These are phyloP conservation scores for Muntiacus reevesi DNA, from an alignment of 2,113 vertebrate genomes.

Conservation along the genomic window DNA sequence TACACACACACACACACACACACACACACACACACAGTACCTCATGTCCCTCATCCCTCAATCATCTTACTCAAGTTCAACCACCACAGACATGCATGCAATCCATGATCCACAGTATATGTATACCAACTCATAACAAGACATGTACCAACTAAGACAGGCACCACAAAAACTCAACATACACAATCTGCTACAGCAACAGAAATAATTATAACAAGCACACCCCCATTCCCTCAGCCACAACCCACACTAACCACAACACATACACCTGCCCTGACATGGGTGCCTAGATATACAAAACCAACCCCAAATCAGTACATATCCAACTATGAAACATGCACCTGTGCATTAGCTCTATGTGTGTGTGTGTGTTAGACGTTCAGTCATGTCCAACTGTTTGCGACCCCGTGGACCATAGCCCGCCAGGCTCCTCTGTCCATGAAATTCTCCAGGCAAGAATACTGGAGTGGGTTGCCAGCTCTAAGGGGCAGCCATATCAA, in stretches of 20 bases:
- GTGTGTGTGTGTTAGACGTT: not conserved
- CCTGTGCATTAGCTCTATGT: not conserved
- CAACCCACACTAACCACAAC: not conserved
- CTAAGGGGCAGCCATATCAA: not conserved
- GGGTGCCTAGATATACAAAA: not conserved
- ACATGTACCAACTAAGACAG: not conserved
- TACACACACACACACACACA: not conserved
- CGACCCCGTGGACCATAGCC: not conserved
- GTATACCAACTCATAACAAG: not conserved
- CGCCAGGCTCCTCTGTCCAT: not conserved
- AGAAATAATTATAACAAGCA: not conserved
- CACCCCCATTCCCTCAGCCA: not conserved
- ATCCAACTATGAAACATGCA: not conserved
- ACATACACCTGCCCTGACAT: not conserved
- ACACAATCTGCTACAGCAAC: not conserved
- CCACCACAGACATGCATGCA: not conserved
- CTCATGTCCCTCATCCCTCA: not conserved
- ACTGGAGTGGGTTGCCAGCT: not conserved
- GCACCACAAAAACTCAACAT: not conserved
- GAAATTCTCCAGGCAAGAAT: not conserved
- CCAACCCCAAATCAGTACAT: not conserved
- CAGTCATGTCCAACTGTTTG: not conserved
- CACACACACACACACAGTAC: not conserved
- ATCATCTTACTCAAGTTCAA: not conserved
- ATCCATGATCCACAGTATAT: not conserved